These are phyloP conservation scores for Sebastes schlegelii DNA, from an alignment of 2,113 vertebrate genomes.

Conservation along the genomic window DNA sequence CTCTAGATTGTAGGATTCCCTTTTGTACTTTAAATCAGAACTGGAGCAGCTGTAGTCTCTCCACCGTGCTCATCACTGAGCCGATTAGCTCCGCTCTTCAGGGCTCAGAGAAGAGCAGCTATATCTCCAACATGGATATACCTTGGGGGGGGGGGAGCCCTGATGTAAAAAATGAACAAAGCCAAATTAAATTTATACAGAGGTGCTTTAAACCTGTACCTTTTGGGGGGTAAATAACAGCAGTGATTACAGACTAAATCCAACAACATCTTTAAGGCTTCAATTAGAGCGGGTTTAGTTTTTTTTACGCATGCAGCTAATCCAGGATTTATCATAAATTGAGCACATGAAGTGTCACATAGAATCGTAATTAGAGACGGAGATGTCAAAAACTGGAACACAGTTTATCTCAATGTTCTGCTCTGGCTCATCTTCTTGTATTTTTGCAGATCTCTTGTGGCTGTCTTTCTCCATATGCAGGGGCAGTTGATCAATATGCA, in stretches of 20 bases:
- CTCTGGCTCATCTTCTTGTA: constrained; percentile 6
- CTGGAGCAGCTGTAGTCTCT: constrained; percentile 19
- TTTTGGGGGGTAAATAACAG: constrained; percentile 36
- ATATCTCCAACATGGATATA: constrained; percentile 1
- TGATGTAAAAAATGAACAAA: constrained; percentile 27
- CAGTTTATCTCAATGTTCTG: constrained; percentile 9
- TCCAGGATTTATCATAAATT: constrained; percentile 36
- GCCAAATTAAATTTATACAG: background rate
- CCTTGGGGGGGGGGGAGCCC: background rate
- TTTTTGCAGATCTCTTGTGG: constrained; percentile 6
- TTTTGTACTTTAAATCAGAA: constrained; percentile 29
- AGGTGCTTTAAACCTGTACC: constrained; percentile 9
- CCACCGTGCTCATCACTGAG: constrained; percentile 11
- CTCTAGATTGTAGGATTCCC: constrained; percentile 2
- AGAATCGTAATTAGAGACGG: constrained; percentile 36
- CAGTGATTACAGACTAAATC: constrained; percentile 19
- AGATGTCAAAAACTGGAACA: constrained; percentile 18
- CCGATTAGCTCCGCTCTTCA: constrained; percentile 41
- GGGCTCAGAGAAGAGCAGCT: background rate
- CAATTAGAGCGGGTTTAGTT: constrained; percentile 1
- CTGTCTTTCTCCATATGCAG: constrained; percentile 6
- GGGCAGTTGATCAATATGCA: constrained; percentile 48
- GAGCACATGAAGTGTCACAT: constrained; percentile 25
- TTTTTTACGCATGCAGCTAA: constrained; percentile 33
- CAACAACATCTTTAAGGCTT: constrained; percentile 15